Base-by-base conservation (phyloP, 37 sponge, comb jelly and placozoan genomes). In the Geodia barretti region DNA sequence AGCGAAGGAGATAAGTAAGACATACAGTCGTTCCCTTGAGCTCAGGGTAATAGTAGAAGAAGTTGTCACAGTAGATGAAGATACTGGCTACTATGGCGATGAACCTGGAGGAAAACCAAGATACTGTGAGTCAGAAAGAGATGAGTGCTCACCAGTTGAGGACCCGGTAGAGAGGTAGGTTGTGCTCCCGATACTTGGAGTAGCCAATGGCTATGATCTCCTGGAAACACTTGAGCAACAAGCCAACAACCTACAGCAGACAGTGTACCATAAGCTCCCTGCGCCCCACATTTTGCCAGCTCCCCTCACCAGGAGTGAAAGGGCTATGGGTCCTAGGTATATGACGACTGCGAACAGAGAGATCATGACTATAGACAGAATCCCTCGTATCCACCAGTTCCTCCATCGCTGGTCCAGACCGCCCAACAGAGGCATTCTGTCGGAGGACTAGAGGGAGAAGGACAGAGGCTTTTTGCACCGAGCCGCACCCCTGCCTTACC, bases 191-290 rank as follows among this genome's bases (percentile, higher is more conserved):
- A 69, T 95, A 95, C 82, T 98, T 95, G 76, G 83, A 80, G 79
- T 95, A 94, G 24, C 96, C 96, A 79, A 98, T 95, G 36, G 81
- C 79, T 66, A 98, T 87, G 26, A 98, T 83, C 75, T 98, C 98
- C 26, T 98, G 94, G 75, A 94, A 97, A 30, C 92, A 91, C 67
- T 94, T 93, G 32, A 94, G 73, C 72, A 93, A 87, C 0, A 98
- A 68, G 0, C 43, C 64, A 31, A 91, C 30, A 2, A 93, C 87
- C 90, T 89, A 39, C 0, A 75, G n/a, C n/a, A n/a, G n/a, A n/a
- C n/a, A n/a, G n/a, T n/a, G n/a, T n/a, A n/a, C n/a, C n/a, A n/a
- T n/a, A n/a, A n/a, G n/a, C n/a, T n/a, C n/a, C n/a, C n/a, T n/a
- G n/a, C n/a, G n/a, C n/a, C n/a, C n/a, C n/a, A n/a, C n/a, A n/a